Conservation (phyloP, 2,113 vertebrate species). For the Pogonocichla stellata region DNA sequence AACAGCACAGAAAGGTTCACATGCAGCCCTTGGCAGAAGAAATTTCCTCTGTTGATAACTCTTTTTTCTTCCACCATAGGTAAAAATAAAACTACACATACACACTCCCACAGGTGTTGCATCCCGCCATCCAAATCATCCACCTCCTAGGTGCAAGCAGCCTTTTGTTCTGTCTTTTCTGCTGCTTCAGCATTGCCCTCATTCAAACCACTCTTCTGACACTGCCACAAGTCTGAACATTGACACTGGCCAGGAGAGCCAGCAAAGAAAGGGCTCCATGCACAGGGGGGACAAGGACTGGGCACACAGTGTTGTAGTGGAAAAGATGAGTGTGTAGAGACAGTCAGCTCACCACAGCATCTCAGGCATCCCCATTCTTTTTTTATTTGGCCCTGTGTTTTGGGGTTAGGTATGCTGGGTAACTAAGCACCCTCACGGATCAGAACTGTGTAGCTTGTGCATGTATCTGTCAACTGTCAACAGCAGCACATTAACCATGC, state of each 20-base stretch:
- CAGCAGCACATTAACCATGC: background rate
- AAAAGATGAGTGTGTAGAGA: background rate
- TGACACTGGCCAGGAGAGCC: rapidly evolving
- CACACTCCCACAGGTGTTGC: background rate
- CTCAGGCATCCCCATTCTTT: background rate
- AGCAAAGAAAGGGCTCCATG: background rate
- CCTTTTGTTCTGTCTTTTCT: background rate
- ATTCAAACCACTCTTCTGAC: background rate
- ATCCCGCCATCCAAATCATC: background rate
- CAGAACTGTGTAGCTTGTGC: background rate
- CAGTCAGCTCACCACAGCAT: background rate
- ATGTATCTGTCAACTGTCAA: background rate
- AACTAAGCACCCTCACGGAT: background rate
- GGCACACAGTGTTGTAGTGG: rapidly evolving
- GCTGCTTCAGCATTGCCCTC: background rate
- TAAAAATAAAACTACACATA: background rate
- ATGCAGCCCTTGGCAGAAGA: background rate
- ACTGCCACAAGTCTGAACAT: background rate
- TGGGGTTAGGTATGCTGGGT: background rate
- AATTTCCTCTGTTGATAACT: background rate
- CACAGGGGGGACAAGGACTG: background rate
- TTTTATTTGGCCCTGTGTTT: background rate
- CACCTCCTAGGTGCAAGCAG: background rate
- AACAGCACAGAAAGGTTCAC: background rate
- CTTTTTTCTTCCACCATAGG: background rate